phyloP scores from a whole-genome alignment of 2,113 vertebrate genomes.

The Hystrix cristata region DNA sequence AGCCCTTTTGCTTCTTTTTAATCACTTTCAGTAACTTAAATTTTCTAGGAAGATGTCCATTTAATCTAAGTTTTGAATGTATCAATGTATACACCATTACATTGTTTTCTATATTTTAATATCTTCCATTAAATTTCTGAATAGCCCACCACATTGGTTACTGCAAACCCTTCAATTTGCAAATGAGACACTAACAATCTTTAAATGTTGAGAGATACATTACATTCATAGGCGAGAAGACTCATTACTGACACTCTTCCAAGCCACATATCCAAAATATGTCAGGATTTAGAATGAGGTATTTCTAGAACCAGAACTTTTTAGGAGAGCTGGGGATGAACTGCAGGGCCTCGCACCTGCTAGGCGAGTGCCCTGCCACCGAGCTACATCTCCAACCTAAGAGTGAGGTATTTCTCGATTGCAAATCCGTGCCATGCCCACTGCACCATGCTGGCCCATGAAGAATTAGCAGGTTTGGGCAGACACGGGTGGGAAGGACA shows the following conservation, averaged over 20 bases:
- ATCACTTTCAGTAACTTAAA: slow-evolving; percentile 11
- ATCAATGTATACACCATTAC: neutral
- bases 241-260: neutral
- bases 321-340: neutral
- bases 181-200: neutral
- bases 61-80: neutral
- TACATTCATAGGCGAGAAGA: neutral
- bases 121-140: neutral
- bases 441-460: fast-evolving
- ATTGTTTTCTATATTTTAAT: neutral
- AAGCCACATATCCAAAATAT: neutral
- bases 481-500: neutral
- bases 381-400: neutral
- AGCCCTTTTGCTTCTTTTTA: neutral
- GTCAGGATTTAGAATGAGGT: neutral
- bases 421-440: neutral
- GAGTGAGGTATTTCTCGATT: neutral
- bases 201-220: neutral
- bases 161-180: neutral
- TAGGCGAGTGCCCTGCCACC: neutral
- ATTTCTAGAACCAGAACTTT: neutral
- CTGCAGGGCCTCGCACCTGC: neutral
- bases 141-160: neutral
- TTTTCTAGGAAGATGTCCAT: neutral
- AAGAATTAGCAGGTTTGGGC: neutral